Conservation (phyloP, 2,888 invertebrate genomes). For the Pristionchus arcanus region DNA sequence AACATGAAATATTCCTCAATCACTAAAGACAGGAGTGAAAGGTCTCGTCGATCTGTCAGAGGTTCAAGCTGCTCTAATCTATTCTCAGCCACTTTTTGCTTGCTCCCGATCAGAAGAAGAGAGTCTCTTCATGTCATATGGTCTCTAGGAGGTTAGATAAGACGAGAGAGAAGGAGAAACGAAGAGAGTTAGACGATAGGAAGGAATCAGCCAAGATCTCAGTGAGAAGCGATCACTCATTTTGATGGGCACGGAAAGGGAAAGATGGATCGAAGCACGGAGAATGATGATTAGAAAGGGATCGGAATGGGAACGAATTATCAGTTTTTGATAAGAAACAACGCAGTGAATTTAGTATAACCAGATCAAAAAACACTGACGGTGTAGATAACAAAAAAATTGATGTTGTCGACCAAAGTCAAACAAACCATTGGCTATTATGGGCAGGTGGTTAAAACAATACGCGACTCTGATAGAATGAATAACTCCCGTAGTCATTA, state of each 20-base stretch:
- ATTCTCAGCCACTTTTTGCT: background rate
- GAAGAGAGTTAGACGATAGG: background rate
- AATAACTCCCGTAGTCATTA: background rate
- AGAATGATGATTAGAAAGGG: background rate
- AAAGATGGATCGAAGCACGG: background rate
- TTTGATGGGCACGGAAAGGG: conserved; percentile 13
- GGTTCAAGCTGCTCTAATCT: background rate
- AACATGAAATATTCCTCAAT: background rate
- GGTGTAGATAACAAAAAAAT: too few relatives aligned
- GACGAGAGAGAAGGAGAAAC: background rate
- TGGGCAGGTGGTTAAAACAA: background rate
- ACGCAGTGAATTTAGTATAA: background rate
- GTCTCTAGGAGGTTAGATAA: background rate
- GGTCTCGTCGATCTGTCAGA: background rate
- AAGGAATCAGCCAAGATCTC: background rate
- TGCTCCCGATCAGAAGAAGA: background rate
- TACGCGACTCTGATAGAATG: background rate
- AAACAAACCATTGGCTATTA: background rate
- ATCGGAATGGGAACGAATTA: background rate
- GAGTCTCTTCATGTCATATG: background rate
- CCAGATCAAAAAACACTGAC: background rate
- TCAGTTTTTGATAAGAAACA: background rate
- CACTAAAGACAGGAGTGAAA: background rate
- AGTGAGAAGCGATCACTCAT: conserved; percentile 4
- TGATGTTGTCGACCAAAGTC: too few relatives aligned